Percentiles rank a stretch among this genome's conserved stretches.
These are phyloP conservation scores for Sepiola atlantica DNA, from an alignment of 2,888 invertebrate species.

Conservation along the genomic window DNA sequence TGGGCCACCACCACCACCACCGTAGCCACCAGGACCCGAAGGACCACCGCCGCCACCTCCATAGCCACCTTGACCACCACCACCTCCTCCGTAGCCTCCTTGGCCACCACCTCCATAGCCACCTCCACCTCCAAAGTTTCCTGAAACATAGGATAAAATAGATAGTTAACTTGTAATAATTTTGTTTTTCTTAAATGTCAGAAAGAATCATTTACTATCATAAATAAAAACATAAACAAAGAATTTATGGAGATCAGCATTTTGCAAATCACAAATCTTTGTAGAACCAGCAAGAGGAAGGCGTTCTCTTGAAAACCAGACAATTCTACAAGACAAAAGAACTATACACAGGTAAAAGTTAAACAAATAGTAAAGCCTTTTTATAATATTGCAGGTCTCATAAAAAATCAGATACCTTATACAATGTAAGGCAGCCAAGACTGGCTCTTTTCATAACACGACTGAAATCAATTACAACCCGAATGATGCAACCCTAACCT, in stretches of 20 bases:
- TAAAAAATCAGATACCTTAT: too few species aligned
- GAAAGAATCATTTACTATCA: neutral
- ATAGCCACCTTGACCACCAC: slow-evolving; percentile 65
- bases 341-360: neutral
- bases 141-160: neutral
- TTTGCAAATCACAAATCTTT: neutral
- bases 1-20: slow-evolving; percentile 61
- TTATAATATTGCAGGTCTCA: too few species aligned
- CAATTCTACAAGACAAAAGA: neutral
- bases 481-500: too few species aligned
- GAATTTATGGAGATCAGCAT: neutral
- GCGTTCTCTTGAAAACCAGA: neutral
- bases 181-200: too few species aligned
- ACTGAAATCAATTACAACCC: too few species aligned
- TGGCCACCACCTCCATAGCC: slow-evolving; percentile 56
- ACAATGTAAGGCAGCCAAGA: too few species aligned
- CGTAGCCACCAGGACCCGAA: slow-evolving; percentile 62
- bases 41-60: slow-evolving; percentile 55
- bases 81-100: slow-evolving; percentile 60
- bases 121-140: slow-evolving; percentile 33
- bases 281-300: neutral
- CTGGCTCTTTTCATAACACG: too few species aligned
- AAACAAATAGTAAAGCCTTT: neutral
- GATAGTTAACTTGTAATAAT: neutral
- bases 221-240: neutral